Conservation (phyloP, 2,113 vertebrate species). For the Corythaixoides concolor region DNA sequence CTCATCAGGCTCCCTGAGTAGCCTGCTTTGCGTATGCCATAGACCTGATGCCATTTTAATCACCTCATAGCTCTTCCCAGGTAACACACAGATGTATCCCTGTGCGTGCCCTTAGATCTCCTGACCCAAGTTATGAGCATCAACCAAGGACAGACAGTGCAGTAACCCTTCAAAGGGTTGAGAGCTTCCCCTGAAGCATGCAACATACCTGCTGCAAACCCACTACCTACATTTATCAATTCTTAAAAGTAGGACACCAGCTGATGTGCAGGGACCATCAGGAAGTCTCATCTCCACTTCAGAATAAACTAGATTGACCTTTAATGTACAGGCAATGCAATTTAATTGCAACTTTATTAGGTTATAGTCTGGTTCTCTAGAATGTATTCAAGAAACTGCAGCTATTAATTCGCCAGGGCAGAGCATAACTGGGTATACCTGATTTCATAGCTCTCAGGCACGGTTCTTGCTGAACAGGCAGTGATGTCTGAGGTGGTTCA, state of each 20-base stretch:
- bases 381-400: neutral
- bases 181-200: neutral
- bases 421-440: fast-evolving
- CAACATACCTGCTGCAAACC: neutral
- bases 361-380: neutral
- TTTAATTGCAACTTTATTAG: neutral
- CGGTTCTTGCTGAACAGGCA: neutral
- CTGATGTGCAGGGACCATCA: neutral
- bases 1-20: neutral
- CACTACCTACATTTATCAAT: neutral
- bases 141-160: neutral
- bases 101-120: neutral
- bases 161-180: neutral
- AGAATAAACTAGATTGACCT: neutral
- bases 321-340: neutral
- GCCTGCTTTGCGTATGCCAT: neutral
- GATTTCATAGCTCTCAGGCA: neutral
- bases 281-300: neutral
- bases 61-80: neutral
- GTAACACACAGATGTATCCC: neutral
- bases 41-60: neutral
- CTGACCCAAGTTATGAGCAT: neutral
- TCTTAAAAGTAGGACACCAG: neutral
- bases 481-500: neutral
- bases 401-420: neutral